These are phyloP conservation scores for Herminia tarsipennalis DNA, from an alignment of 2,888 invertebrate genomes.

Conservation along the genomic window DNA sequence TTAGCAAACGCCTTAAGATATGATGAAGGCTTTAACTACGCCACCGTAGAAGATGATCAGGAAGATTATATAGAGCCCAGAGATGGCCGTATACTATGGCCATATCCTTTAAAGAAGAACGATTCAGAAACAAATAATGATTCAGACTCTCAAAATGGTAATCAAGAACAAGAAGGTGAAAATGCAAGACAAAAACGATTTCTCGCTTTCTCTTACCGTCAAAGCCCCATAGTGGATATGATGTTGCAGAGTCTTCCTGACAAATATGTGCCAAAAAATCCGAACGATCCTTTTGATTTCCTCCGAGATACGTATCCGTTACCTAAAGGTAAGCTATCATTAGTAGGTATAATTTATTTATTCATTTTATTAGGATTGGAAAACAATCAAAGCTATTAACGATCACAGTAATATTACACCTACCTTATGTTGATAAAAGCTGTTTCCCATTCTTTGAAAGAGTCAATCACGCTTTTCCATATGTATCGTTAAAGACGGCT, in stretches of 20 bases:
- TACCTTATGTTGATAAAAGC: too few species aligned
- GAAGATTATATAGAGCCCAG: constrained; percentile 34
- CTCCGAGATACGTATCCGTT: constrained; percentile 72
- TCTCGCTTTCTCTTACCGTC: constrained; percentile 64
- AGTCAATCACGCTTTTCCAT: too few species aligned
- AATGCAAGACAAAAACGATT: constrained; percentile 52
- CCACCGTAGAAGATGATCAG: constrained; percentile 51
- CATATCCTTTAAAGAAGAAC: constrained; percentile 54
- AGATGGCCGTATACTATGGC: constrained; percentile 64
- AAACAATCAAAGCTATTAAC: too few species aligned
- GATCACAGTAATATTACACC: too few species aligned
- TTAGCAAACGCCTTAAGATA: constrained; percentile 41
- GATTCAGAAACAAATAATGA: constrained; percentile 33
- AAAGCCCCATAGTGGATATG: constrained; percentile 70
- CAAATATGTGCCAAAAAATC: constrained; percentile 59
- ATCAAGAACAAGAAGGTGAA: constrained; percentile 19
- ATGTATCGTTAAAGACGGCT: too few species aligned
- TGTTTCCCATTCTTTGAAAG: too few species aligned
- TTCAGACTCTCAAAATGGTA: constrained; percentile 19
- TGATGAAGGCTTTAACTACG: constrained; percentile 52
- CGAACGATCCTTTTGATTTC: constrained; percentile 74
- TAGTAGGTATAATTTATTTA: too few species aligned
- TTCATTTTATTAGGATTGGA: too few species aligned
- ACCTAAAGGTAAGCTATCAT: constrained; percentile 77
- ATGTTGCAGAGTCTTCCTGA: constrained; percentile 66